Base-by-base conservation (phyloP, 2,113 vertebrate species). In the Leiothrix lutea region DNA sequence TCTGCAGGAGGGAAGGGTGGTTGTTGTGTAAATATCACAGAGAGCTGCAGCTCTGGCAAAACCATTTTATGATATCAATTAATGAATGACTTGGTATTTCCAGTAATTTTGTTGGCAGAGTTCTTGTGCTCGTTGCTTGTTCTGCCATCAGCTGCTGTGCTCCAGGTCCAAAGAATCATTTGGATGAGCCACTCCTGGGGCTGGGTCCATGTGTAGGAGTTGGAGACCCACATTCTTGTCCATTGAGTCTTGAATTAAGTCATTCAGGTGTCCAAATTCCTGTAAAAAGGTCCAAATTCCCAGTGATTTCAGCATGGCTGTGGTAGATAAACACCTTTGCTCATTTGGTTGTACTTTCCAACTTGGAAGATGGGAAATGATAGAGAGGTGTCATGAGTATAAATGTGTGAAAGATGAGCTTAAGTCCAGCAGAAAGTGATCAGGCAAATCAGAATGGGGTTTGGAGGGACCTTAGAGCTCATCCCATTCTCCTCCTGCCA, bases 1-100 rank as follows among this genome's bases (percentile, higher is more conserved):
- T 83, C 90, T 58, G 82, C 83, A 48, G 90, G 75, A 86, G 67
- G 24, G 25, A 19, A 80, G 80, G 74, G 40, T 66, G 81, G 26
- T 42, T 22, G 61, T 15, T 92, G 72, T 84, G 83, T 72, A 81
- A 91, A 70, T 62, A 70, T 61, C 61, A 45, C 74, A 58, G 64
- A 70, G 77, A 45, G 51, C 31, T 56, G 74, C 47, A 75, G 64
- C 53, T 83, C 56, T 51, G 73, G 50, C 50, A 91, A 38, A 92
- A 65, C 65, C 48, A n/a, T 80, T 80, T 71, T 56, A 51, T 60
- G 75, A 67, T 67, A 62, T 0, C 4, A 70, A 25, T 7, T 82
- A 69, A 92, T 42, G 58, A 86, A 78, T 53, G 42, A 36, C 33
- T 93, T 86, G 58, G 33, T 56, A 50, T 77, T 90, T 92, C 45